A percentile compares a stretch with the other conserved stretches of the same genome.
These are phyloP conservation scores for Perognathus longimembris DNA, from an alignment of 2,113 vertebrate species.

Conservation along the genomic window DNA sequence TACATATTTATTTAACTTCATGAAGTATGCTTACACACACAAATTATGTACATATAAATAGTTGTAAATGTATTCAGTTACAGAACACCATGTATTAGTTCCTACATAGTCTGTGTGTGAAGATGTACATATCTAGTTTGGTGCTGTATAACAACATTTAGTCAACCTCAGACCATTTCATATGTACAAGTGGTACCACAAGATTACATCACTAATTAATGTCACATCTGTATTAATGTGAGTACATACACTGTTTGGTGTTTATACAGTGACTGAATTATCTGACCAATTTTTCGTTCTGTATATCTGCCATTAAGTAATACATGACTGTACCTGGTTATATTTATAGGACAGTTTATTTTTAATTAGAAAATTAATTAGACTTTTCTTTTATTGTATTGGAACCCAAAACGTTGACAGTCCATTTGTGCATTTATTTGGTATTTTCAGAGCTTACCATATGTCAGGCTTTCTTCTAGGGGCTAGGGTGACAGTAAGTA, in stretches of 20 bases:
- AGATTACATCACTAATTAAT: neutral
- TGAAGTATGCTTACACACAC: neutral
- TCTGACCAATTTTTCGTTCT: neutral
- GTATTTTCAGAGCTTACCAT: neutral
- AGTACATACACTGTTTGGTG: no score
- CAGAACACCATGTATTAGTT: neutral
- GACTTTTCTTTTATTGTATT: constrained; percentile 16
- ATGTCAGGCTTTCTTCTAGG: neutral
- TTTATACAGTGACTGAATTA: neutral
- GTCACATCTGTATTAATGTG: neutral
- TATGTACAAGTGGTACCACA: fast-evolving
- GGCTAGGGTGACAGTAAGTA: neutral
- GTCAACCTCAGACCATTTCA: no score
- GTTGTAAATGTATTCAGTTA: neutral
- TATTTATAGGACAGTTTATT: neutral
- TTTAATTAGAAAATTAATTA: constrained; percentile 20
- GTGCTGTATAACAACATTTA: neutral
- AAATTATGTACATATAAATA: neutral
- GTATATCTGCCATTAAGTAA: neutral
- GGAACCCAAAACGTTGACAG: neutral
- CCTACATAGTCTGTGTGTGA: neutral
- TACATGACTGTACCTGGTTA: neutral
- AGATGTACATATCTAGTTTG: neutral
- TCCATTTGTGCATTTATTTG: neutral
- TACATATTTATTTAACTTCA: neutral